phyloP scores from a whole-genome alignment of 1,140 invertebrate species.

The Phocides pigmalion region DNA sequence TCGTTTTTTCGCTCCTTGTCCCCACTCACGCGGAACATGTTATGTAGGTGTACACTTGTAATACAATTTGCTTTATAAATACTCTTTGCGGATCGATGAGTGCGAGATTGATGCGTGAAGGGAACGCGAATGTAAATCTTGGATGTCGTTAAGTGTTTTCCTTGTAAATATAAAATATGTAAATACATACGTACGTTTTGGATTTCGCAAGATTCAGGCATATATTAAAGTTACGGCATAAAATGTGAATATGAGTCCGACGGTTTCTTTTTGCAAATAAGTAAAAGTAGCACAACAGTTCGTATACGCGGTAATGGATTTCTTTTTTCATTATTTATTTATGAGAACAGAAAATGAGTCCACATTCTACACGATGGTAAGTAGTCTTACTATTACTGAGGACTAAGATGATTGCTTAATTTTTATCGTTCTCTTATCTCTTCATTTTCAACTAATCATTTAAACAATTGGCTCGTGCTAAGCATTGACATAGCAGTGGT shows the following conservation, averaged over 20 bases:
- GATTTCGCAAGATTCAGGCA: neutral
- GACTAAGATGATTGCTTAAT: no score
- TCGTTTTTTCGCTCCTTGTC: constrained; percentile 71
- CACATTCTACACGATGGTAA: no score
- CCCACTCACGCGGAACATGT: constrained; percentile 64
- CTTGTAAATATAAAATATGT: constrained; percentile 4
- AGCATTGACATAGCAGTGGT: no score
- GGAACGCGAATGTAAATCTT: constrained; percentile 24
- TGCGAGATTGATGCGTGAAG: constrained; percentile 44
- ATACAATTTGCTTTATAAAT: constrained; percentile 71
- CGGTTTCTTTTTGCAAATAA: no score
- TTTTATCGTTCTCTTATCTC: no score
- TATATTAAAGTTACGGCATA: neutral
- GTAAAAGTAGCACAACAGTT: no score
- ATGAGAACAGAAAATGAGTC: no score
- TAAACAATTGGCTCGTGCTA: no score
- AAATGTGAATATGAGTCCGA: neutral
- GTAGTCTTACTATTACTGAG: no score
- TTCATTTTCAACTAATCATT: no score
- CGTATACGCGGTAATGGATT: no score
- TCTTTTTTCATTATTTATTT: no score
- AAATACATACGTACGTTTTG: neutral
- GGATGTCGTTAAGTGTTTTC: constrained; percentile 14
- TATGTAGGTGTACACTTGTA: constrained; percentile 62
- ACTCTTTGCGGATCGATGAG: constrained; percentile 53